phyloP scores from a whole-genome alignment of 2,113 vertebrate species.

The Paramisgurnus dabryanus region DNA sequence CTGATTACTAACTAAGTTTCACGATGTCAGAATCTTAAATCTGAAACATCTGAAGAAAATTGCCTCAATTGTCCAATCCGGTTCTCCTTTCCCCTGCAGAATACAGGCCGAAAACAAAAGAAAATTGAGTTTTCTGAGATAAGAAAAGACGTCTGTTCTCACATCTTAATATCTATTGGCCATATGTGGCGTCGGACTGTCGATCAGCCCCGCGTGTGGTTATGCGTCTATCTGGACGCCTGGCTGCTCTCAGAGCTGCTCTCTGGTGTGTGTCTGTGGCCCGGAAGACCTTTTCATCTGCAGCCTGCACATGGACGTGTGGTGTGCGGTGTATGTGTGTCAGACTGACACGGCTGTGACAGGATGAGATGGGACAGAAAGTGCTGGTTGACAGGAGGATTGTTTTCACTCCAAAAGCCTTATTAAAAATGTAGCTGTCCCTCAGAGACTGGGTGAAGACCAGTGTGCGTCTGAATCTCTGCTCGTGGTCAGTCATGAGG shows the following conservation, averaged over 20 bases:
- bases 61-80: conserved; percentile 15
- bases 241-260: conserved; percentile 30
- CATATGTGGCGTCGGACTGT: conserved; percentile 45
- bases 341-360: conserved; percentile 28
- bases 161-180: conserved; percentile 46
- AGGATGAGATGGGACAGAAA: conserved; percentile 43
- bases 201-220: conserved; percentile 1
- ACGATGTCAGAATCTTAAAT: conserved; percentile 42
- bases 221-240: conserved; percentile 19
- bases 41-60: conserved; percentile 44
- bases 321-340: conserved; percentile 32
- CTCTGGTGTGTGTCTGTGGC: conserved; percentile 31
- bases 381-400: conserved; percentile 47
- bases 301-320: conserved; percentile 12
- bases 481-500: conserved; percentile 36
- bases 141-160: conserved; percentile 52
- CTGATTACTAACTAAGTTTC: conserved; percentile 44
- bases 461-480: conserved; percentile 23
- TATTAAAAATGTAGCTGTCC: conserved; percentile 50
- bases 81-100: conserved; percentile 7
- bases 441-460: conserved; percentile 24
- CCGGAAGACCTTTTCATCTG: conserved; percentile 35
- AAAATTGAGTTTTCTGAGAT: conserved; percentile 50
- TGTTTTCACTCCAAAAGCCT: conserved; percentile 53
- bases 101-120: conserved; percentile 19